phyloP scores from a whole-genome alignment of 2,888 invertebrate species.

The Melinopterus prodromus region DNA sequence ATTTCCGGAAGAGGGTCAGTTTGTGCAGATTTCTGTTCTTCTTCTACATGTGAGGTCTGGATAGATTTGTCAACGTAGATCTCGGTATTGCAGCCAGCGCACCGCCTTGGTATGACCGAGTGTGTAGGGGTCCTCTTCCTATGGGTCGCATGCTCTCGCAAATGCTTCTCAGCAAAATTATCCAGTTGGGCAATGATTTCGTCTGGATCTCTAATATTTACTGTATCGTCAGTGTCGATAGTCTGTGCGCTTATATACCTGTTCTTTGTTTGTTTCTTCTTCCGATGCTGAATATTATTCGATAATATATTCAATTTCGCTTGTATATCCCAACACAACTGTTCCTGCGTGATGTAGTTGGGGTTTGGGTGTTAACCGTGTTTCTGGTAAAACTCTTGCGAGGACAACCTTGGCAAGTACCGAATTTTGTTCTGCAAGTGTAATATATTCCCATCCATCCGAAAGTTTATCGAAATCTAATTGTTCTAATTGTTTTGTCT shows the following conservation, averaged over 20 bases:
- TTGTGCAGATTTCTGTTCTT: slow-evolving; percentile 14
- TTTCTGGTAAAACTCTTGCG: not conserved
- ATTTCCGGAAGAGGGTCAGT: slow-evolving; percentile 5
- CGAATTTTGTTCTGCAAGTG: slow-evolving; percentile 11
- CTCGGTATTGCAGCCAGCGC: too few species aligned
- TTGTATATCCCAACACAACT: slow-evolving; percentile 11
- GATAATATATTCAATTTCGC: too few species aligned
- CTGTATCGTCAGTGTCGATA: slow-evolving; percentile 13
- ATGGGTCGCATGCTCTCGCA: not conserved
- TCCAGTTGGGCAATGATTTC: slow-evolving; percentile 15
- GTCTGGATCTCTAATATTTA: slow-evolving; percentile 10
- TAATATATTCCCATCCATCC: slow-evolving; percentile 11
- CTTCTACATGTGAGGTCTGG: too few species aligned
- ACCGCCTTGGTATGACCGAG: too few species aligned
- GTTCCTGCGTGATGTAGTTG: too few species aligned
- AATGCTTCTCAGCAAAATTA: slow-evolving; percentile 4
- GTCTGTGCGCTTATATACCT: not conserved
- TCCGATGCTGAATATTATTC: too few species aligned
- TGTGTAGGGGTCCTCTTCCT: not conserved
- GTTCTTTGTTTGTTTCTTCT: too few species aligned
- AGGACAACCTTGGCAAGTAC: not conserved
- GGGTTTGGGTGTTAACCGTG: not conserved
- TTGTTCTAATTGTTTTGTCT: not conserved
- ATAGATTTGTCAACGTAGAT: too few species aligned
- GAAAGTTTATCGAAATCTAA: slow-evolving; percentile 4